phyloP scores from a whole-genome alignment of 2,888 invertebrate genomes.

The Lasius fuliginosus region DNA sequence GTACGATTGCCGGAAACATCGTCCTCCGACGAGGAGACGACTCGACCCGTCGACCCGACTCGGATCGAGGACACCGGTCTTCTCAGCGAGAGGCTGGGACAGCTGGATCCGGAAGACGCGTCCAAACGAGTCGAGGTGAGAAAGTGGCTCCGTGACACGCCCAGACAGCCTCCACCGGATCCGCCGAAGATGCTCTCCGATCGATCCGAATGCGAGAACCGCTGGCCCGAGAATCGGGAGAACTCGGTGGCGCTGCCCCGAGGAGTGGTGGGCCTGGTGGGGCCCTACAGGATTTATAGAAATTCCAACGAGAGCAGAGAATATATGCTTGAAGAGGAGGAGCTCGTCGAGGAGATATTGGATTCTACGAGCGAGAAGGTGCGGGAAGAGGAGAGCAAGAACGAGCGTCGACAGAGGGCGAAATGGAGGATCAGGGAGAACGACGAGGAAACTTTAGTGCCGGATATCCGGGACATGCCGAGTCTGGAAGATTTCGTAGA shows the following conservation, averaged over 20 bases:
- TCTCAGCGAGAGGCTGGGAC: conserved; percentile 29
- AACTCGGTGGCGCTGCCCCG: conserved; percentile 73
- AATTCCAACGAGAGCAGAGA: conserved; percentile 80
- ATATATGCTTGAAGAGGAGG: conserved; percentile 82
- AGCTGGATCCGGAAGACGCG: conserved; percentile 43
- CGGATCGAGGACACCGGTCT: background rate
- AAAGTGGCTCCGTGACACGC: conserved; percentile 78
- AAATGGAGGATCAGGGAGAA: conserved; percentile 81
- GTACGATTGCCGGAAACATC: conserved; percentile 53
- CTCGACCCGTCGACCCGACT: conserved; percentile 25
- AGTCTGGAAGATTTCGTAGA: conserved; percentile 56
- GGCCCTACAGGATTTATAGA: conserved; percentile 79
- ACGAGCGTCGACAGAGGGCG: conserved; percentile 72
- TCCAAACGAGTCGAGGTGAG: conserved; percentile 75
- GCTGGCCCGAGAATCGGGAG: conserved; percentile 56
- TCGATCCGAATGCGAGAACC: conserved; percentile 38
- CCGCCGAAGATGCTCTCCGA: conserved; percentile 38
- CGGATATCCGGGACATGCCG: conserved; percentile 69
- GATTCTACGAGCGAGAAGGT: conserved; percentile 72
- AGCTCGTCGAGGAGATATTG: conserved; percentile 75
- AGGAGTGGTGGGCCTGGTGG: conserved; percentile 82
- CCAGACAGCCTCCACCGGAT: conserved; percentile 62
- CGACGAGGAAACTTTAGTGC: conserved; percentile 76
- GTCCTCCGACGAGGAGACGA: background rate
- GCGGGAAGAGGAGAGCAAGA: conserved; percentile 50